phyloP scores from a whole-genome alignment of 2,888 invertebrate species.

The Arctia plantaginis region DNA sequence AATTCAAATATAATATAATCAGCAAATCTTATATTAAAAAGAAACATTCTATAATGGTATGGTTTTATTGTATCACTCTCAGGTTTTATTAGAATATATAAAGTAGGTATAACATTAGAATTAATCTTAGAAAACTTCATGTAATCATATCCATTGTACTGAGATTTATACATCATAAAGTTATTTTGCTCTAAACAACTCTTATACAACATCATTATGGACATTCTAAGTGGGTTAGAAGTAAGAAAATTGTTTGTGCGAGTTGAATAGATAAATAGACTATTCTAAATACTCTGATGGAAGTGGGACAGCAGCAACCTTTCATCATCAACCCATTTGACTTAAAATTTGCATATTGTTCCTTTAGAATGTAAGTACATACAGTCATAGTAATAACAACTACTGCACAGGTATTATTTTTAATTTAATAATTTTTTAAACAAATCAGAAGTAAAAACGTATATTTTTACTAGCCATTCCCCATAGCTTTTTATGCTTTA shows the following conservation, averaged over 20 bases:
- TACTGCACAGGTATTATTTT: neutral
- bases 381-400: neutral
- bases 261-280: neutral
- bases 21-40: too few species aligned
- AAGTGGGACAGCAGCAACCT: neutral
- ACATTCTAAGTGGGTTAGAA: neutral
- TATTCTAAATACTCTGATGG: neutral
- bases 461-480: neutral
- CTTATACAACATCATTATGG: neutral
- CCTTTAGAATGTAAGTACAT: neutral
- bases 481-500: neutral
- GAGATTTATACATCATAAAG: neutral
- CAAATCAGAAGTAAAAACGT: constrained; percentile 18
- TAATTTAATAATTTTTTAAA: neutral
- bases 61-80: too few species aligned
- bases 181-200: too few species aligned
- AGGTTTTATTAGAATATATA: neutral
- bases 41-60: too few species aligned
- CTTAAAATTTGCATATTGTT: neutral
- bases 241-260: neutral
- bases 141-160: neutral
- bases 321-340: neutral
- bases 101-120: neutral
- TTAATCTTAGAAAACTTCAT: neutral
- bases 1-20: too few species aligned